Percentiles rank a stretch among this genome's conserved stretches.
These are phyloP conservation scores for Drosophila fuyamai DNA, from an alignment of 1,140 invertebrate genomes.

Conservation along the genomic window DNA sequence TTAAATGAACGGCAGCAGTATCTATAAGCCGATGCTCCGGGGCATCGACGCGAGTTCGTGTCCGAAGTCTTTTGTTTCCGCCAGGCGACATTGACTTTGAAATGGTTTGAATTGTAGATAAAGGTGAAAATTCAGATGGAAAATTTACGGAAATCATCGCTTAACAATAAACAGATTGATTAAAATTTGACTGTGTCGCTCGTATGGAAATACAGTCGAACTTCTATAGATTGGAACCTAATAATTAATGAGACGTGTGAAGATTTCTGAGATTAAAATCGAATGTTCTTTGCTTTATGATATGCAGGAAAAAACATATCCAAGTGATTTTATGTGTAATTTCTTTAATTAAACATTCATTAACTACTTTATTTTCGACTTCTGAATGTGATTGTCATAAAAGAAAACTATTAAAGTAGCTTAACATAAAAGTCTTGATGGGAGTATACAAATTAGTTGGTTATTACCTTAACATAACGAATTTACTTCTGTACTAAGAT, in stretches of 20 bases:
- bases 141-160: slow-evolving; percentile 39
- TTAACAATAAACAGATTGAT: slow-evolving; percentile 34
- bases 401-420: not conserved
- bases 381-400: not conserved
- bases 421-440: not conserved
- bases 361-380: not conserved
- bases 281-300: not conserved
- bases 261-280: not conserved
- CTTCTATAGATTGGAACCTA: not conserved
- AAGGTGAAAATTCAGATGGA: slow-evolving; percentile 51
- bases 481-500: not conserved
- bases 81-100: slow-evolving; percentile 61
- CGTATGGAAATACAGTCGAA: slow-evolving; percentile 11
- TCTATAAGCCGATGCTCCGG: slow-evolving; percentile 24
- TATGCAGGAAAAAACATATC: too few relatives aligned
- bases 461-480: not conserved
- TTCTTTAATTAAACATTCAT: not conserved
- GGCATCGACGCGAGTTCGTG: slow-evolving; percentile 56
- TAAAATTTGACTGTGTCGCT: not conserved
- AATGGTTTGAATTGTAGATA: slow-evolving; percentile 39
- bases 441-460: not conserved
- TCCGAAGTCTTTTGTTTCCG: slow-evolving; percentile 78
- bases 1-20: slow-evolving; percentile 51
- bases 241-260: not conserved
- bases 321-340: not conserved